Evolutionary conservation across 2,797 vertebrate species (phyloP).

Genomic region (Columba guinea): DNA sequence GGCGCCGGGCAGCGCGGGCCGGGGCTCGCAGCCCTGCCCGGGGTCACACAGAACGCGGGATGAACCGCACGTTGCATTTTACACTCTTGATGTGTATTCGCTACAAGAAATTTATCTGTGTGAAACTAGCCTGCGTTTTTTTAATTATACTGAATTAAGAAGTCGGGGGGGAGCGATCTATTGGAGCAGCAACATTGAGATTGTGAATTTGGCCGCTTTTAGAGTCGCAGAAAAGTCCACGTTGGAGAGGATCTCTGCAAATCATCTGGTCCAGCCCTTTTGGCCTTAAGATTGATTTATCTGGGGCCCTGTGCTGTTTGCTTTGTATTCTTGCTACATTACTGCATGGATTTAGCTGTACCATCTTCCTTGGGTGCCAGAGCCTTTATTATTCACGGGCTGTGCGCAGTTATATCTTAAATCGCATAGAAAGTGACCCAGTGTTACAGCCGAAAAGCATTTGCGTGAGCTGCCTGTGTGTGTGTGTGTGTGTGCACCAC

Average conservation of each 20-base stretch:
- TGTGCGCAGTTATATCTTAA: background rate
- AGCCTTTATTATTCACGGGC: background rate
- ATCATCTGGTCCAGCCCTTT: background rate
- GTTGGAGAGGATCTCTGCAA: background rate
- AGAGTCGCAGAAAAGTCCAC: accelerated
- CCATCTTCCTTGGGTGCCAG: background rate
- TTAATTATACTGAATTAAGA: accelerated
- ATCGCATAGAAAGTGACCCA: accelerated
- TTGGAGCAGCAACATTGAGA: background rate
- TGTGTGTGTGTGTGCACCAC: background rate
- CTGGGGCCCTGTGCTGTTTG: no score
- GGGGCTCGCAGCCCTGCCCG: background rate
- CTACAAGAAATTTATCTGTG: accelerated
- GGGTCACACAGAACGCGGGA: accelerated
- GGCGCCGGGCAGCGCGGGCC: background rate
- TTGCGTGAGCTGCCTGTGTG: no score
- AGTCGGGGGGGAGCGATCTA: accelerated
- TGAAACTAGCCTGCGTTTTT: accelerated
- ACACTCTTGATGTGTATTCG: accelerated
- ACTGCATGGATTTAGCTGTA: accelerated
- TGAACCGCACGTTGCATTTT: accelerated
- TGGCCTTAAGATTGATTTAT: accelerated
- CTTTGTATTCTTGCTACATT: background rate
- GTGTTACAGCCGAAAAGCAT: accelerated
- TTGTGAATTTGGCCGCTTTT: accelerated